Evolutionary conservation across 2,113 vertebrate genomes (phyloP), one percentile per base, ranked within the genome.

Genomic region (Saguinus midas): DNA sequence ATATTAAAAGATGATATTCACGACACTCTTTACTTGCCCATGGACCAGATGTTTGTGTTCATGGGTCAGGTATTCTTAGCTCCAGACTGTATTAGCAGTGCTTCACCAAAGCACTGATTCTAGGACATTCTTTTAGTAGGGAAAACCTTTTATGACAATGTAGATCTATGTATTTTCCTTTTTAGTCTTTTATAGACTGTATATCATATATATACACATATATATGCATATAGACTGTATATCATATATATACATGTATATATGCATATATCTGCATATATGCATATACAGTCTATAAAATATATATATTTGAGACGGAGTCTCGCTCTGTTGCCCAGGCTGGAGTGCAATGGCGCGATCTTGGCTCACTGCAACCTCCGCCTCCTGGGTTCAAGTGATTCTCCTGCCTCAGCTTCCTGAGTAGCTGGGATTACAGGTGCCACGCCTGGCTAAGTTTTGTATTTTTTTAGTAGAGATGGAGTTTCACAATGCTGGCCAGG

Each of bases 31-130:
- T 40, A 32, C 70, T 87, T 85, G 23, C 27, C 40, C 18, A 35
- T 40, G 52, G 45, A 57, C n/a, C 37, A 95, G 50, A 78, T 64
- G 52, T 72, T 78, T 68, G n/a, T 94, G 83, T 85, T 94, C 21
- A 90, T 73, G 13, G 8, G 18, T 70, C 45, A 84, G 37, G 32
- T 25, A 72, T 25, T 86, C 80, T 91, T 79, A 70, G 23, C 58
- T 52, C 45, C 66, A 29, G 13, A 17, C 21, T 58, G 3, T 82
- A 32, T 37, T 83, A 72, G 70, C 68, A 32, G 23, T 90, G 23
- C 37, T 93, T 95, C 35, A 66, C 27, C 76, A 73, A 83, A 52
- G 87, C 43, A 78, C 55, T 78, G 86, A 87, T 45, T 90, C 37
- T 17, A 55, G 45, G 25, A 16, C 18, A 78, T 70, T 66, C 29